phyloP scores from a whole-genome alignment of 2,888 invertebrate species.

The Busseola fusca region DNA sequence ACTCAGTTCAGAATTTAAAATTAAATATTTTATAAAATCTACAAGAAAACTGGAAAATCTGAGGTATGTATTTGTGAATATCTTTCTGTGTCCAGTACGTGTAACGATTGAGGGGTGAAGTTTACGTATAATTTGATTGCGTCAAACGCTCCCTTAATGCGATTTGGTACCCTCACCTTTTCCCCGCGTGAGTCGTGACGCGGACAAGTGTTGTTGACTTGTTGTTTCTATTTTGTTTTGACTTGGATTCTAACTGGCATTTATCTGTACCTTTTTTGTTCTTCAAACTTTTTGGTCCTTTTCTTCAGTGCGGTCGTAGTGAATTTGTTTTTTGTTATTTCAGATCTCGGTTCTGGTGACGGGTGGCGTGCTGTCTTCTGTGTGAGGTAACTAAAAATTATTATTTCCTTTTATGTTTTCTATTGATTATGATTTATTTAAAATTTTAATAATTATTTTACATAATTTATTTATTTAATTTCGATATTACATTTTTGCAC shows the following conservation, averaged over 20 bases:
- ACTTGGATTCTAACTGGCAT: slow-evolving; percentile 71
- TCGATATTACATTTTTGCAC: neutral
- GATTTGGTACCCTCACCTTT: slow-evolving; percentile 76
- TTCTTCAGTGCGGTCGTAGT: slow-evolving; percentile 49
- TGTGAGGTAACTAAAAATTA: slow-evolving; percentile 70
- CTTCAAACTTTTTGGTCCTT: slow-evolving; percentile 52
- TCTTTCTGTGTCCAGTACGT: slow-evolving; percentile 40
- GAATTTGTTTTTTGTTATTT: slow-evolving; percentile 66
- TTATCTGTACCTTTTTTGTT: slow-evolving; percentile 60
- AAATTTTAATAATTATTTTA: neutral
- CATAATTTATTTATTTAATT: neutral
- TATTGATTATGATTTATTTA: slow-evolving; percentile 14
- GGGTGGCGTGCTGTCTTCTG: slow-evolving; percentile 21
- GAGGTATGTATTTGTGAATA: slow-evolving; percentile 74
- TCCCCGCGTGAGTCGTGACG: slow-evolving; percentile 72
- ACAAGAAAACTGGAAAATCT: slow-evolving; percentile 35
- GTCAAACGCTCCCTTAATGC: slow-evolving; percentile 77
- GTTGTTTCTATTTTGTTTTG: slow-evolving; percentile 84
- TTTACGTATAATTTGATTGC: slow-evolving; percentile 79
- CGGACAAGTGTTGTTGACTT: slow-evolving; percentile 84
- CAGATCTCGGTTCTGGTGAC: slow-evolving; percentile 66
- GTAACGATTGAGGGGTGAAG: slow-evolving; percentile 56
- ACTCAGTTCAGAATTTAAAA: slow-evolving; percentile 72
- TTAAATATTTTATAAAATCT: slow-evolving; percentile 61
- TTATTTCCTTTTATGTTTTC: slow-evolving; percentile 38